phyloP scores from a whole-genome alignment of 2,113 vertebrate species.

The Diadophis punctatus region DNA sequence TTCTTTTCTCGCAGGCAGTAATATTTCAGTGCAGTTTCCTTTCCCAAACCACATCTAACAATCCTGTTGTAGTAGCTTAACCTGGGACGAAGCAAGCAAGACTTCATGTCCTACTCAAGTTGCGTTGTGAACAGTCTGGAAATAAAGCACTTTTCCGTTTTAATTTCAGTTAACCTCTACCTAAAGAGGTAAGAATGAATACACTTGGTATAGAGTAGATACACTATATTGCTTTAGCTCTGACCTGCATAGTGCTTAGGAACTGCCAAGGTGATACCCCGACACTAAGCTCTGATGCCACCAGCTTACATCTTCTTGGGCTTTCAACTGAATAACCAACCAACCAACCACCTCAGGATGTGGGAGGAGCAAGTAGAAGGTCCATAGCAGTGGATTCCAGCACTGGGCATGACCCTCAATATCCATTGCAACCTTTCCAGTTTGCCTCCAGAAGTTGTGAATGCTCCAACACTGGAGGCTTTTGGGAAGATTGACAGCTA shows the following conservation, averaged over 20 bases:
- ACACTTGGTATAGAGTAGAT: accelerated
- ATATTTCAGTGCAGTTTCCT: not conserved
- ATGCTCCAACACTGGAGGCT: too few relatives aligned
- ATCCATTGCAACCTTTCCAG: not conserved
- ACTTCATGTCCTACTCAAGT: not conserved
- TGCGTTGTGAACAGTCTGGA: not conserved
- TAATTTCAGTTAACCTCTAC: too few relatives aligned
- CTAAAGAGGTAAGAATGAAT: not conserved
- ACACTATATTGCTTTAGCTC: accelerated
- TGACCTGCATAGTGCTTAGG: constrained; percentile 54
- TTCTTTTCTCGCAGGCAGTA: not conserved
- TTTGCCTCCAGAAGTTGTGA: too few relatives aligned
- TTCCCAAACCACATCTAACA: not conserved
- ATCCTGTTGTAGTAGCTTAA: not conserved
- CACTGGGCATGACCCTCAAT: not conserved
- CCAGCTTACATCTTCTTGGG: not conserved
- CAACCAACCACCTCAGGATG: constrained; percentile 5
- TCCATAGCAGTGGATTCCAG: not conserved
- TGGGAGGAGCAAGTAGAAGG: not conserved
- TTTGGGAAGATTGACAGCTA: too few relatives aligned
- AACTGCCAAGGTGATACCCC: not conserved
- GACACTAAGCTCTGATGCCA: not conserved
- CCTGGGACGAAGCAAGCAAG: not conserved
- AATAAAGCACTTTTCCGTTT: not conserved
- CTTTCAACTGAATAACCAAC: not conserved